Evolutionary conservation across 2,888 invertebrate genomes (phyloP), one percentile per base, ranked within the genome.

Genomic region (Peribatodes rhomboidaria): DNA sequence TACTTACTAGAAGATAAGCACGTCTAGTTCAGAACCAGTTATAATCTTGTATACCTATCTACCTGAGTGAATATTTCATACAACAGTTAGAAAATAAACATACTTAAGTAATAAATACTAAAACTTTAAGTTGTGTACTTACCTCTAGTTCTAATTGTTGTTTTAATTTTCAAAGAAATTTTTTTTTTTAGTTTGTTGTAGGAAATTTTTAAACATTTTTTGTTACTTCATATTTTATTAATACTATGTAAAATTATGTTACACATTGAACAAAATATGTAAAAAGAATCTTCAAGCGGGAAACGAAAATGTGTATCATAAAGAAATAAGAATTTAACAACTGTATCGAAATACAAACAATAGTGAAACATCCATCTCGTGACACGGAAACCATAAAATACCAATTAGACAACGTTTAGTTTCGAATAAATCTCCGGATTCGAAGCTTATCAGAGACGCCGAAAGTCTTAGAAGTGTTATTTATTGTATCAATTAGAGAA

Each of bases 401-500:
- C 82, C 86, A 87, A 88, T 89, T 85, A 88, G 82, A 81, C 82
- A 78, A 79, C 80, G 79, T 84, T 83, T 81, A 83, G 76, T 73
- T 76, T 78, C 79, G 73, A 83, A 87, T 89, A 89, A 89, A 90
- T 87, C 84, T 86, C 75, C 77, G 82, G 85, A 88, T 85, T 86
- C 85, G 74, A 76, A 81, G 58, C 65, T 81, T 86, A 87, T 86
- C 86, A 86, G 78, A 86, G 84, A 86, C 81, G 83, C 86, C 85
- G 87, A 84, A 80, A 78, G 80, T 78, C 77, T 79, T 79, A 69
- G 68, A 76, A 80, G 77, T 81, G 80, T 86, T 86, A 88, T 90
- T 90, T 88, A 90, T 90, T 86, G 78, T 82, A 83, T 88, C 87
- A 89, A 92, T 92, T 90, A 89, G 86, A 77, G 76, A 84, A 88